Conservation (phyloP, 2,797 vertebrate species). For the Eulemur mongoz region DNA sequence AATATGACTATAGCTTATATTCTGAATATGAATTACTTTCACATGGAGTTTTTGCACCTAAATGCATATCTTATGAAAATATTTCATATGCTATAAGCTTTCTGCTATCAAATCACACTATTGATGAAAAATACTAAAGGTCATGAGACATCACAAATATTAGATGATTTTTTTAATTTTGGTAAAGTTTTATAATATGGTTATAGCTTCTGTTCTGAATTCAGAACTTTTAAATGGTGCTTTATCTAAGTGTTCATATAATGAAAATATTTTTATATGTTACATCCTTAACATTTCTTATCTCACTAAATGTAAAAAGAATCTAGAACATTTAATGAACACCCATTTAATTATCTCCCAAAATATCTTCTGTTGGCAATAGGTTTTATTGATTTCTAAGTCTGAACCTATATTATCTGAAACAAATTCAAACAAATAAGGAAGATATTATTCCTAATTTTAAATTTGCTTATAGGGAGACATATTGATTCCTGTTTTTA, state of each 20-base stretch:
- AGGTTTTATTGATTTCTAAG: conserved; percentile 37
- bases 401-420: neutral
- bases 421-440: neutral
- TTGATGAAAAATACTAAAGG: neutral
- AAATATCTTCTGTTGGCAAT: neutral
- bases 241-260: neutral
- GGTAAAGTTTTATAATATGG: neutral
- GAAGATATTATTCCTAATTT: neutral
- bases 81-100: neutral
- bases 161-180: neutral
- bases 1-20: neutral
- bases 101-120: neutral
- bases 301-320: conserved; percentile 29
- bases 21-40: conserved; percentile 28
- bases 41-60: neutral
- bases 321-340: conserved; percentile 12
- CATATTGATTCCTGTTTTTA: neutral
- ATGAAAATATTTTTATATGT: neutral
- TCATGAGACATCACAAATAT: neutral
- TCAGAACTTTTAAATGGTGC: neutral
- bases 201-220: neutral
- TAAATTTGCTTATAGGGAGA: neutral
- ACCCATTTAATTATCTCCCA: conserved; percentile 8
- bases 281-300: conserved; percentile 13
- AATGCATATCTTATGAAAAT: conserved; percentile 46